Base-by-base conservation (phyloP, 2,113 vertebrate genomes). In the Dromiciops gliroides region DNA sequence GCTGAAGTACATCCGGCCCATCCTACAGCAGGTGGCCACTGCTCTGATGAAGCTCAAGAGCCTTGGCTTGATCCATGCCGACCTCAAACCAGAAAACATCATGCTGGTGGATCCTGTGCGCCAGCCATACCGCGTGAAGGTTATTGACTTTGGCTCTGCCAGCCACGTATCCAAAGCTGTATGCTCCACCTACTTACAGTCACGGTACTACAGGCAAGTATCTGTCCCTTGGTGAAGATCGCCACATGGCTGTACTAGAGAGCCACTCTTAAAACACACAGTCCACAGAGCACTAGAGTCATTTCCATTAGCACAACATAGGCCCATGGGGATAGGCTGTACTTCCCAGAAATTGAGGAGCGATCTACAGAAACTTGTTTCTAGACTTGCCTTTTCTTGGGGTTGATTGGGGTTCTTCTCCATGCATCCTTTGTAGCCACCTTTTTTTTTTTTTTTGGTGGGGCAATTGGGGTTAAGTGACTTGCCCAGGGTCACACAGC, bases 31-130 rank as follows among this genome's bases (percentile, higher is more conserved):
- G 97, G 99, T 99, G 92, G 99, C 99, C 97, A 99, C 99, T 0
- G 99, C 99, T 22, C 98, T 99, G 98, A 99, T 99, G 99, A 99
- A 99, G 98, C 98, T 99, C 8, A 99, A 99, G 97, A 99, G 99
- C 97, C 98, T 99, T 89, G 99, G 99, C 53, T 98, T 99, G 97
- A 99, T 99, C 97, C 99, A 99, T 1, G 99, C 99, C 0, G 99
- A 99, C 98, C 98, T 99, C 95, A 99, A 99, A 97, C 99, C 99
- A 0, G 99, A 99, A 94, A 99, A 99, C 98, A 99, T 99, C 95
- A 99, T 99, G 99, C 97, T 99, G 96, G 99, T 99, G 56, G 99
- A 99, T 97, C 99, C 99, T 28, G 98, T 99, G 25, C 99, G 99
- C 94, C 99, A 99, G 95, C 99, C 99, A 83, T 99, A 99, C 98